Conservation (phyloP, 2,888 invertebrate genomes). For the Amiota mariae region DNA sequence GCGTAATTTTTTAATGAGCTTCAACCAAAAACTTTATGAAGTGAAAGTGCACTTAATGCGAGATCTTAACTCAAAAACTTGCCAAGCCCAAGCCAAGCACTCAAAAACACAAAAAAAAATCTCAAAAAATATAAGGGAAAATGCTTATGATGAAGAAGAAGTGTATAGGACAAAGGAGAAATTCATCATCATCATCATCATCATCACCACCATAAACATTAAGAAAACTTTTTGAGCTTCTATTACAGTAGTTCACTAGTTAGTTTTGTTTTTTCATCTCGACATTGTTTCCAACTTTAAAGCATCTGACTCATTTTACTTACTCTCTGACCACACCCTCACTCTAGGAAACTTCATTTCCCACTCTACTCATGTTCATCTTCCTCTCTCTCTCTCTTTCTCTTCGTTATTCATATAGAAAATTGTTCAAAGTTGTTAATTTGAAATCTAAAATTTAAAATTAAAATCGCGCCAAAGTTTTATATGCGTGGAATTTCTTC, state of each 20-base stretch:
- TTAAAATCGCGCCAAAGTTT: constrained; percentile 1
- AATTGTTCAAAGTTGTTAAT: not conserved
- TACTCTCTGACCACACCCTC: no score
- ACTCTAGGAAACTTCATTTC: no score
- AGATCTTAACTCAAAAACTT: constrained; percentile 43
- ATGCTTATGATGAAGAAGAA: no score
- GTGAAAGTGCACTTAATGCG: constrained; percentile 62
- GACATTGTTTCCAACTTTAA: constrained; percentile 8
- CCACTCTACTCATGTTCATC: not conserved
- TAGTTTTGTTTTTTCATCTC: not conserved
- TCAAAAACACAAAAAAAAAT: constrained; percentile 9
- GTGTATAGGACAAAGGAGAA: no score
- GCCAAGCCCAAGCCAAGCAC: constrained; percentile 16
- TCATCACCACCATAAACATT: not conserved
- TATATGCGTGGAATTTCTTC: not conserved
- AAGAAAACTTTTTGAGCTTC: constrained; percentile 13
- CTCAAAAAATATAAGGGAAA: not conserved
- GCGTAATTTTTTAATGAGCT: constrained; percentile 29
- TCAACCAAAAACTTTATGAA: constrained; percentile 26
- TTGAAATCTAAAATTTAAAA: constrained; percentile 3
- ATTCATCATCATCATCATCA: no score
- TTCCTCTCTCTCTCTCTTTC: not conserved
- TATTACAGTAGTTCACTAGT: not conserved
- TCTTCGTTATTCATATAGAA: not conserved
- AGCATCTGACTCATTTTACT: no score